Percentiles rank a stretch among this genome's conserved stretches.
phyloP scores from a whole-genome alignment of 23 tunicate species.

The Halocynthia roretzi region DNA sequence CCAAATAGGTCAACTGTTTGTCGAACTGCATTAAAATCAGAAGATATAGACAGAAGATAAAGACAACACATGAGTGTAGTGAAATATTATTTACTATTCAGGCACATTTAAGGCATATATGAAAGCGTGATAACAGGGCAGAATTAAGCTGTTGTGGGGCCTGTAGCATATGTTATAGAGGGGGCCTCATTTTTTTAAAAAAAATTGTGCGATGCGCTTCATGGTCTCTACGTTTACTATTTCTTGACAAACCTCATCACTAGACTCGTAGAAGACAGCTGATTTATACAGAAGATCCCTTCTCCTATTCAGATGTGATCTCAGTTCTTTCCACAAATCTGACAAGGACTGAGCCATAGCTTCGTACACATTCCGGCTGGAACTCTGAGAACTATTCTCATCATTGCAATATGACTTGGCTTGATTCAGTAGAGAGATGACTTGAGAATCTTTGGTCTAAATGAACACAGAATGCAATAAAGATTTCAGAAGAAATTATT shows the following conservation, averaged over 20 bases:
- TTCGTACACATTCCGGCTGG: conserved; percentile 46
- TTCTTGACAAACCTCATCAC: conserved; percentile 42
- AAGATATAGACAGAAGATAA: not conserved
- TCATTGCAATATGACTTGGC: conserved; percentile 2
- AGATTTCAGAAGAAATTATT: not conserved
- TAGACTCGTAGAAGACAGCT: conserved; percentile 39
- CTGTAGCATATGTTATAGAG: too few species aligned
- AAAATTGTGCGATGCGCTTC: too few species aligned
- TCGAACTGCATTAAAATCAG: conserved; percentile 35
- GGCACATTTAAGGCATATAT: too few species aligned
- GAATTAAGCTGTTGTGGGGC: too few species aligned
- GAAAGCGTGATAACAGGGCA: too few species aligned
- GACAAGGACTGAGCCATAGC: conserved; percentile 73
- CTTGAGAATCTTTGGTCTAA: conserved; percentile 6
- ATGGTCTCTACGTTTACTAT: too few species aligned
- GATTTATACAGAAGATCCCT: conserved; percentile 42
- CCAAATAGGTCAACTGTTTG: conserved; percentile 75
- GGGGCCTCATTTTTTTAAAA: too few species aligned
- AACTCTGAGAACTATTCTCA: not conserved
- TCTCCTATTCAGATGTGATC: conserved; percentile 32
- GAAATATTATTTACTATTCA: too few species aligned
- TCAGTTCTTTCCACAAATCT: conserved; percentile 65
- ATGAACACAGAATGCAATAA: not conserved
- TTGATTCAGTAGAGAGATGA: conserved; percentile 6
- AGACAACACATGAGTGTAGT: not conserved